Conservation (phyloP, 2,888 invertebrate species). For the Pseudoips prasinana region DNA sequence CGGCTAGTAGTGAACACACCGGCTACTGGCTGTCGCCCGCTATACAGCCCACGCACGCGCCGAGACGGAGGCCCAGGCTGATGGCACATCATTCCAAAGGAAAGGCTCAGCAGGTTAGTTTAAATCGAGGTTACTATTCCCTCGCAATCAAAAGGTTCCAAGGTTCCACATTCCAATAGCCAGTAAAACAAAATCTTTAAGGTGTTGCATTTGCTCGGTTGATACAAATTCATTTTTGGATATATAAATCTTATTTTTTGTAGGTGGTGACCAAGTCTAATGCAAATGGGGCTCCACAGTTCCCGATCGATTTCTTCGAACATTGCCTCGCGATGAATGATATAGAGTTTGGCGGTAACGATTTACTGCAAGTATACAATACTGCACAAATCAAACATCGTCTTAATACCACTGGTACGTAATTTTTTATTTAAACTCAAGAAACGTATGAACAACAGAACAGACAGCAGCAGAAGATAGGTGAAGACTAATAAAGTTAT, state of each 20-base stretch:
- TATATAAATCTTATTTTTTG: no score
- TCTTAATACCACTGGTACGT: conserved; percentile 85
- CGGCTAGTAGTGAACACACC: conserved; percentile 92
- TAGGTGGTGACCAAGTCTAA: conserved; percentile 70
- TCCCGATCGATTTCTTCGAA: conserved; percentile 98
- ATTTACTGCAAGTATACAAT: conserved; percentile 96
- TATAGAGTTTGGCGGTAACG: conserved; percentile 97
- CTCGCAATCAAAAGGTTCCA: no score
- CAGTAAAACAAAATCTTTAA: no score
- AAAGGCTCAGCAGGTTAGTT: conserved; percentile 59
- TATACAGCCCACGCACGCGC: conserved; percentile 76
- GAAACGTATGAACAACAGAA: no score
- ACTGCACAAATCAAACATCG: conserved; percentile 96
- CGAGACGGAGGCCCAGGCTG: conserved; percentile 52
- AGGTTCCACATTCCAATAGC: no score
- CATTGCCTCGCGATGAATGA: conserved; percentile 95
- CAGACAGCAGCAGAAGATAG: no score
- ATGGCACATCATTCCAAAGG: conserved; percentile 57
- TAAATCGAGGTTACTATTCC: no score
- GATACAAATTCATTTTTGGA: no score
- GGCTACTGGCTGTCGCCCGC: conserved; percentile 84
- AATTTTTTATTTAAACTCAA: no score
- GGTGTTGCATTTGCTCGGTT: no score
- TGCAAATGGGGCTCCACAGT: conserved; percentile 85
- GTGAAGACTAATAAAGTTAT: no score